Percentiles rank a stretch among this genome's conserved stretches.
Evolutionary conservation across 2,797 vertebrate genomes (phyloP).

Genomic region (Gymnopithys bicolor): DNA sequence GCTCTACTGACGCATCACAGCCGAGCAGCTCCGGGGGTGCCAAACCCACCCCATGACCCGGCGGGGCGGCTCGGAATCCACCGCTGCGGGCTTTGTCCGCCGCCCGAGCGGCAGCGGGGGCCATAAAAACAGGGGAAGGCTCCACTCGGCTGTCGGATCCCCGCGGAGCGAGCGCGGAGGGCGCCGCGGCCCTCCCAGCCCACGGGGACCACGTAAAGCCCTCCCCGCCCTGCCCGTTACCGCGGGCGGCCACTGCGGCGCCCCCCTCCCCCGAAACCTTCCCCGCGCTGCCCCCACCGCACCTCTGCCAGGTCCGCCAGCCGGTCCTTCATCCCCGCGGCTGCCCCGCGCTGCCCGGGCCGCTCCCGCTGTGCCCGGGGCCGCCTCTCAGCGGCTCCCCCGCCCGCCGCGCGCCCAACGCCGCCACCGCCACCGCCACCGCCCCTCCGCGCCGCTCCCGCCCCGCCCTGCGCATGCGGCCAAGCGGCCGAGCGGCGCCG

Average conservation of each 20-base stretch:
- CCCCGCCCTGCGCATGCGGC: slow-evolving; percentile 48
- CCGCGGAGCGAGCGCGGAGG: too few relatives aligned
- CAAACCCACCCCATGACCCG: too few relatives aligned
- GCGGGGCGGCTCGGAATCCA: too few relatives aligned
- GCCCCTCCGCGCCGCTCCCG: background rate
- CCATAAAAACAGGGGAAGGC: too few relatives aligned
- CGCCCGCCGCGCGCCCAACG: too few relatives aligned
- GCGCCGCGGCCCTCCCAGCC: background rate
- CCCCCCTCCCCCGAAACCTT: background rate
- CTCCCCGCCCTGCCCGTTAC: background rate
- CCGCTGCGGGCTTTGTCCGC: background rate
- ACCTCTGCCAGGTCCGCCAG: slow-evolving; percentile 79
- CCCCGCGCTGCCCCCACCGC: background rate
- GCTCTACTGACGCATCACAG: background rate
- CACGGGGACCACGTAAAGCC: background rate
- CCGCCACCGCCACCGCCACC: too few relatives aligned
- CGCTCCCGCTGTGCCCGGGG: background rate
- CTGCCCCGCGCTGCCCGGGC: background rate
- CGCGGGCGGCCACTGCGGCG: background rate
- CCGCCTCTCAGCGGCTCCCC: background rate
- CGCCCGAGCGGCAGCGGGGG: too few relatives aligned
- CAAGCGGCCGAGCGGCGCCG: background rate
- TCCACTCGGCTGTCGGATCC: background rate
- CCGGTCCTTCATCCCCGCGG: slow-evolving; percentile 80
- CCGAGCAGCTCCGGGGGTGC: background rate